These are phyloP conservation scores for zebrafish (Danio rerio) DNA, from an alignment of 2,113 vertebrate genomes.

Conservation along the genomic window DNA sequence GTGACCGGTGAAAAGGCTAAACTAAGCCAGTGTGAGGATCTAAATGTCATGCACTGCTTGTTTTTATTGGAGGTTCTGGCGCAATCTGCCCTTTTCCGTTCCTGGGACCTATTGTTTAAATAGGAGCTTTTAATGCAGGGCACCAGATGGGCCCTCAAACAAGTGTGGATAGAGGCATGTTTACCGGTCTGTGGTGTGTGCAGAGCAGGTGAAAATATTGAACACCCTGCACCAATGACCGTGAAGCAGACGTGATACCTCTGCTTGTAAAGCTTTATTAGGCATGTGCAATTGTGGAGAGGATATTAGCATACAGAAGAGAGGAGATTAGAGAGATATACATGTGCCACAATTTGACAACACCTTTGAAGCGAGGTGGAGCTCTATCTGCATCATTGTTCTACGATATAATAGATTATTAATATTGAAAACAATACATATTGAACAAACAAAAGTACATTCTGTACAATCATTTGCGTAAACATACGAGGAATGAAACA, in stretches of 20 bases:
- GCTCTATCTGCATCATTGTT: constrained; percentile 64
- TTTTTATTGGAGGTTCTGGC: constrained; percentile 79
- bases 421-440: too few relatives aligned
- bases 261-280: constrained; percentile 79
- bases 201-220: constrained; percentile 77
- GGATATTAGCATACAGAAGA: constrained; percentile 50
- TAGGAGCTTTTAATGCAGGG: constrained; percentile 78
- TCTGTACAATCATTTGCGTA: too few relatives aligned
- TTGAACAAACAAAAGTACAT: too few relatives aligned
- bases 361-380: constrained; percentile 64
- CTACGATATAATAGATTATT: too few relatives aligned
- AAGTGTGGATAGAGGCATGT: constrained; percentile 75
- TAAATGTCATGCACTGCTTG: constrained; percentile 81
- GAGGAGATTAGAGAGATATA: constrained; percentile 60
- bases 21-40: constrained; percentile 65
- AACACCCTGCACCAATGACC: constrained; percentile 66
- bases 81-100: constrained; percentile 77
- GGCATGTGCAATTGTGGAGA: constrained; percentile 67
- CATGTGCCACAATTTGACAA: constrained; percentile 56
- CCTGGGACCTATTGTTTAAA: constrained; percentile 78
- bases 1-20: constrained; percentile 65
- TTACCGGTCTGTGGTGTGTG: constrained; percentile 77
- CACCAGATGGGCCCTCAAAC: constrained; percentile 79
- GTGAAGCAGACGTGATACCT: constrained; percentile 68
- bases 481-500: too few relatives aligned